These are phyloP conservation scores for Ophioninae sp. DNA, from an alignment of 2,888 invertebrate genomes.

Conservation along the genomic window DNA sequence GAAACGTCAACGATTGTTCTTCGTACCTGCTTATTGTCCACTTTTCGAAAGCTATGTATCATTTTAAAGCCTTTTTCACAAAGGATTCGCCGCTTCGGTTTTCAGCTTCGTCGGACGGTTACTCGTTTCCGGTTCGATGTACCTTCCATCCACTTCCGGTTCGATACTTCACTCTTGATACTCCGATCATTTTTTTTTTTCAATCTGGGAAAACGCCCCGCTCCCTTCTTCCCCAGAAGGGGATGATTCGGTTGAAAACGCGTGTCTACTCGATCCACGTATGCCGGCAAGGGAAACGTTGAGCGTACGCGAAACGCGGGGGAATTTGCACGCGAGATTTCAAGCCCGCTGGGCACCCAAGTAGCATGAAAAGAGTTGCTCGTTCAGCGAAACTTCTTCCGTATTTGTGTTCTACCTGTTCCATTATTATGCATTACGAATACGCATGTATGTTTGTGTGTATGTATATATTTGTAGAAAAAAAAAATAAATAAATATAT, in stretches of 20 bases:
- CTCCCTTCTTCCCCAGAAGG: too few relatives aligned
- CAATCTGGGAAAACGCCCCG: conserved; percentile 12
- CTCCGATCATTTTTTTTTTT: conserved; percentile 10
- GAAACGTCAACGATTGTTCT: conserved; percentile 33
- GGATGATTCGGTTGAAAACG: conserved; percentile 18
- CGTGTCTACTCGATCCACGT: background rate
- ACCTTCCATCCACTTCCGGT: too few relatives aligned
- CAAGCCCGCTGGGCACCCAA: conserved; percentile 68
- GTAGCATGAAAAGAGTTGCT: conserved; percentile 68
- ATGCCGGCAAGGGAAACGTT: background rate
- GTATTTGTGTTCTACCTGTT: conserved; percentile 26
- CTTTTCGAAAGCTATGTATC: background rate
- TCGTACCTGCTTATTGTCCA: conserved; percentile 20
- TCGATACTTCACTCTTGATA: too few relatives aligned
- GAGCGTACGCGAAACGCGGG: conserved; percentile 13
- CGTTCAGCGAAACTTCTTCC: conserved; percentile 37
- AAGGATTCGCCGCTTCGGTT: too few relatives aligned
- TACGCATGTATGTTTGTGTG: background rate
- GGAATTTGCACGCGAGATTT: conserved; percentile 57
- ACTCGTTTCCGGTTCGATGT: too few relatives aligned
- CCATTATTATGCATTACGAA: background rate
- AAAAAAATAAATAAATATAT: too few relatives aligned
- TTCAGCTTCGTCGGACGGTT: too few relatives aligned
- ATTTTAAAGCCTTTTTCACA: too few relatives aligned
- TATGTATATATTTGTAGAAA: conserved; percentile 7